Evolutionary conservation across 2,797 vertebrate species (phyloP), one percentile per base, ranked within the genome.

Genomic region (Sphenodon punctatus): DNA sequence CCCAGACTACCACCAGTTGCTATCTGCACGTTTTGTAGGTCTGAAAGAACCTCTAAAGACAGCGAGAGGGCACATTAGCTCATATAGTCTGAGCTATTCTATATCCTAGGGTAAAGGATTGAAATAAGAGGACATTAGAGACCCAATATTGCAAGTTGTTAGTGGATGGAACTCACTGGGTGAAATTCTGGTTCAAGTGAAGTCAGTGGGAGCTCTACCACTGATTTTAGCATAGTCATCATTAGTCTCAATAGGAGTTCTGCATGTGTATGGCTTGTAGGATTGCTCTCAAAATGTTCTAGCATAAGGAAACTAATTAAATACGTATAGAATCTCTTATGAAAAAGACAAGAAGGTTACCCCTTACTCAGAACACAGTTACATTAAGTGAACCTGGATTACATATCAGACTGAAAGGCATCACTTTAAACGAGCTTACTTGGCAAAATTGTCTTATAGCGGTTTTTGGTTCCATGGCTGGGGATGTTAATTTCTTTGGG

Each of bases 381-480:
- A 23, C 0, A 0, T 61, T 87, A 65, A 68, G n/a, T 39, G 81
- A 73, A 67, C 58, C 58, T 69, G 68, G 67, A 63, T 38, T 67
- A 70, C 82, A 79, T 59, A 53, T 67, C 66, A 74, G 12, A 55
- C 49, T 27, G 42, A 45, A 89, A 89, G 75, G 15, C 27, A 68
- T 2, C 27, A 43, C 45, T 48, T 78, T 82, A 69, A 74, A 58
- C 58, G 9, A 79, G 96, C 98, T 97, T 96, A 99, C 98, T 99
- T 94, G 98, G 98, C 92, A 99, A 96, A 89, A 99, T 99, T 89
- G 97, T 99, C 94, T 97, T 98, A 94, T 99, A 99, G 94, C 98
- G 95, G 93, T 99, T 99, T 95, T 99, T 99, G 83, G 97, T 97
- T 89, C 98, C 97, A n/a, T 98, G 96, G 93, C 97, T 98, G 0